A percentile compares a stretch with the other conserved stretches of the same genome.
phyloP scores from a whole-genome alignment of 2,113 vertebrate species.

The Nibea albiflora region DNA sequence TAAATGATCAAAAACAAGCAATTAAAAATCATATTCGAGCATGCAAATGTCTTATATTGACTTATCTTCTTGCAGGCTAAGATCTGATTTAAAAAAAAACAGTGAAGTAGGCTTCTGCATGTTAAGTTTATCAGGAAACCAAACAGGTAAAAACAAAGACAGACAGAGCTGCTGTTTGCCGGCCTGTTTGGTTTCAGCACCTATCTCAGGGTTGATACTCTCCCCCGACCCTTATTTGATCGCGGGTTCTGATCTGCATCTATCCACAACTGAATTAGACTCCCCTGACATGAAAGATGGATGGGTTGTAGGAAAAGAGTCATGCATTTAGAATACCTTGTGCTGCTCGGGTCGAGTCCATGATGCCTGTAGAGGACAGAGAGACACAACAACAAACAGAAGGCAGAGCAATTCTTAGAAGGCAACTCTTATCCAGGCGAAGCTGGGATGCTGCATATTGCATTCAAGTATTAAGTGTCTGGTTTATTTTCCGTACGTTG shows the following conservation, averaged over 20 bases:
- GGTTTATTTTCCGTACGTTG: slow-evolving; percentile 40
- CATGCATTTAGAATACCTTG: slow-evolving; percentile 94
- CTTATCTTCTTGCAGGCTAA: slow-evolving; percentile 8
- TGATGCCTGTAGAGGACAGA: slow-evolving; percentile 98
- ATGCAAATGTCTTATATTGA: background rate
- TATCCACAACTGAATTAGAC: slow-evolving; percentile 63
- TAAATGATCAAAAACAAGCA: background rate
- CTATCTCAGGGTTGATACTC: slow-evolving; percentile 32
- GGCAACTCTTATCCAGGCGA: slow-evolving; percentile 69
- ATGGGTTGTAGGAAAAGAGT: slow-evolving; percentile 68
- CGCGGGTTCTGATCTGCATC: slow-evolving; percentile 65
- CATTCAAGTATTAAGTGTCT: slow-evolving; percentile 57
- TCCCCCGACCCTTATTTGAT: slow-evolving; percentile 47
- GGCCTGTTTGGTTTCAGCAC: slow-evolving; percentile 10
- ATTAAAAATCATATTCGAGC: background rate
- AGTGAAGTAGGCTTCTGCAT: background rate
- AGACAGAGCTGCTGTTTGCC: slow-evolving; percentile 5
- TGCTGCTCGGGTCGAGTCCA: slow-evolving; percentile 99
- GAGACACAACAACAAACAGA: slow-evolving; percentile 92
- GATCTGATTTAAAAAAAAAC: background rate
- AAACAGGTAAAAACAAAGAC: slow-evolving; percentile 5
- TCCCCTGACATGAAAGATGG: slow-evolving; percentile 70
- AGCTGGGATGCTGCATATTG: slow-evolving; percentile 55
- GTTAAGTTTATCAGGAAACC: slow-evolving; percentile 10
- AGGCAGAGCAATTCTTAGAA: slow-evolving; percentile 82